phyloP scores from a whole-genome alignment of 2,888 invertebrate genomes.

The Synanthedon andrenaeformis region DNA sequence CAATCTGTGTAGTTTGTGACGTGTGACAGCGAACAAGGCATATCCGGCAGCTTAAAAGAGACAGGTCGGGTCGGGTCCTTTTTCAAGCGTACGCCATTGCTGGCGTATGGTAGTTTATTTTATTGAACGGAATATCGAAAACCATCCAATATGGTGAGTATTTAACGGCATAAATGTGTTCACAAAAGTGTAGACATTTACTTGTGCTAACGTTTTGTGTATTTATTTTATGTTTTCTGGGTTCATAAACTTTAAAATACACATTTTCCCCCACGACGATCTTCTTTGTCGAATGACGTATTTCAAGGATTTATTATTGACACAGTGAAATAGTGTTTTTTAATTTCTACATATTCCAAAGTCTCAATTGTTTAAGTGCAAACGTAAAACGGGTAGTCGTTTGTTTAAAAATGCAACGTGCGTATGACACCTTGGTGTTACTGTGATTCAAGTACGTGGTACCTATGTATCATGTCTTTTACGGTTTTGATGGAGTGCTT shows the following conservation, averaged over 20 bases:
- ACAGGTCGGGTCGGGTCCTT: slow-evolving; percentile 62
- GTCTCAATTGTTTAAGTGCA: too few relatives aligned
- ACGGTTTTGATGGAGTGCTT: slow-evolving; percentile 13
- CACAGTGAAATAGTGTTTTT: slow-evolving; percentile 34
- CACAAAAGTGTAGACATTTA: slow-evolving; percentile 32
- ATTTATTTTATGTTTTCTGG: slow-evolving; percentile 40
- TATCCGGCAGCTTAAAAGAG: not conserved
- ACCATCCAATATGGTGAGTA: slow-evolving; percentile 88
- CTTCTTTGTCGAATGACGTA: slow-evolving; percentile 62
- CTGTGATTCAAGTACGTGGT: slow-evolving; percentile 18
- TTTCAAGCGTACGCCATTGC: slow-evolving; percentile 89
- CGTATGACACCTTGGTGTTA: slow-evolving; percentile 31
- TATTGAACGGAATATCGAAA: slow-evolving; percentile 79
- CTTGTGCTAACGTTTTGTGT: slow-evolving; percentile 25
- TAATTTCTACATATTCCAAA: slow-evolving; percentile 1
- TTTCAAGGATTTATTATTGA: slow-evolving; percentile 25
- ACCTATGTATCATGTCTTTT: not conserved
- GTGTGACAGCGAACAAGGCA: not conserved
- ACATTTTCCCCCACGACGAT: slow-evolving; percentile 25
- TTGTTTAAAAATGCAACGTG: slow-evolving; percentile 32
- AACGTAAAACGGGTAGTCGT: not conserved
- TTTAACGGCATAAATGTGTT: slow-evolving; percentile 33
- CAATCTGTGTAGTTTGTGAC: not conserved
- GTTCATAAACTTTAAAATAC: slow-evolving; percentile 19
- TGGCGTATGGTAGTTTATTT: slow-evolving; percentile 84